Conservation (phyloP, 2,113 vertebrate species). For the Mus musculus region DNA sequence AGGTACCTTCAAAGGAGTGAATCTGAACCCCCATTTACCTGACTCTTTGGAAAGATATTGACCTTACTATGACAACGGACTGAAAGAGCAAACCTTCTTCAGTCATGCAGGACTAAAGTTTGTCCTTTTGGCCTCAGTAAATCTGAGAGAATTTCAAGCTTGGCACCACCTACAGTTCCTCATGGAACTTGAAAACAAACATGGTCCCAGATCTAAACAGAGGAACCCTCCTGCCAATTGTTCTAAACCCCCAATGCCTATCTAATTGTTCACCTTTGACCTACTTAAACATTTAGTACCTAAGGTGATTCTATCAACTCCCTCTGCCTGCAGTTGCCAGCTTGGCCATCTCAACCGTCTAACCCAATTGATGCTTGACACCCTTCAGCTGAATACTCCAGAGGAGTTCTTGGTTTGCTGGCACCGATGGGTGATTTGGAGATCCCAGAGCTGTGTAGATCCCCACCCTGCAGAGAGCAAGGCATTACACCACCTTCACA, state of each 20-base stretch:
- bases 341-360: background rate
- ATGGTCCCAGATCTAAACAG: accelerated
- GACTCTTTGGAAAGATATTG: background rate
- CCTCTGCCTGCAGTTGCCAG: accelerated
- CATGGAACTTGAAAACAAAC: background rate
- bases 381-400: accelerated
- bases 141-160: background rate
- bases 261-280: background rate
- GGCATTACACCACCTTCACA: background rate
- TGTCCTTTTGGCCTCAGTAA: background rate
- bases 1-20: background rate
- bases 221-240: background rate
- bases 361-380: background rate
- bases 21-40: background rate
- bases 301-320: background rate
- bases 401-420: background rate
- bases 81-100: background rate
- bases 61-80: background rate
- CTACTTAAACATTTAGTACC: background rate
- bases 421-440: background rate
- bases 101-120: background rate
- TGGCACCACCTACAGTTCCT: background rate
- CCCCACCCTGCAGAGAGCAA: background rate
- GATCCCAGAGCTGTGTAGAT: background rate
- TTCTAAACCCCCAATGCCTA: background rate